Conservation (phyloP, 2,113 vertebrate genomes). For the Gymnobelideus leadbeateri region DNA sequence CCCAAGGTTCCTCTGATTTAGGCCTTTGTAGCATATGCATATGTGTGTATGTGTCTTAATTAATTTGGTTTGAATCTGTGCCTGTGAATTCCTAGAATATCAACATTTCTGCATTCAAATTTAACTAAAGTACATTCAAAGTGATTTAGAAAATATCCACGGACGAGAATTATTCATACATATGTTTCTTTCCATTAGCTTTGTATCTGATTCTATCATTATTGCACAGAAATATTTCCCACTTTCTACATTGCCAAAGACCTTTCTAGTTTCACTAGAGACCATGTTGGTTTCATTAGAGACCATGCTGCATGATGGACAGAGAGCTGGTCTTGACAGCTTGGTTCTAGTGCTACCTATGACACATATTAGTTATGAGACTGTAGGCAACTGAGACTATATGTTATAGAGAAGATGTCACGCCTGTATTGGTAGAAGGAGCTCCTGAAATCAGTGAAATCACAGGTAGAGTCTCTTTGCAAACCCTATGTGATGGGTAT, state of each 20-base stretch:
- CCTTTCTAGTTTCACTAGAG: background rate
- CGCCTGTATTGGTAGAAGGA: background rate
- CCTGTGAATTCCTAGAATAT: background rate
- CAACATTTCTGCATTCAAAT: background rate
- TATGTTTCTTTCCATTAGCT: background rate
- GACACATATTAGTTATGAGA: background rate
- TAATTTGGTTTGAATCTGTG: background rate
- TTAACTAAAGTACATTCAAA: background rate
- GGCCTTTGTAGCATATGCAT: background rate
- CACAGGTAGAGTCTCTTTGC: background rate
- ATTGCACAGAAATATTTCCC: background rate
- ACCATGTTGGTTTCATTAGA: background rate
- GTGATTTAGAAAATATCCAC: background rate
- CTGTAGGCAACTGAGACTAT: background rate
- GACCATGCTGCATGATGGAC: background rate
- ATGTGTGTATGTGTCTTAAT: background rate
- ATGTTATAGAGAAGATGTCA: background rate
- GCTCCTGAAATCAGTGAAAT: background rate
- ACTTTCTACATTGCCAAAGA: background rate
- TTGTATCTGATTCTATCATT: background rate
- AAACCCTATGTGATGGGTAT: background rate
- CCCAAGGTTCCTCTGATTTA: background rate
- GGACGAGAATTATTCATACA: background rate
- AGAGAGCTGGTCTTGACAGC: background rate
- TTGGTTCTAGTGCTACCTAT: background rate